Evolutionary conservation across 2,113 vertebrate species (phyloP), one percentile per base, ranked within the genome.

Genomic region (Calonectris borealis): DNA sequence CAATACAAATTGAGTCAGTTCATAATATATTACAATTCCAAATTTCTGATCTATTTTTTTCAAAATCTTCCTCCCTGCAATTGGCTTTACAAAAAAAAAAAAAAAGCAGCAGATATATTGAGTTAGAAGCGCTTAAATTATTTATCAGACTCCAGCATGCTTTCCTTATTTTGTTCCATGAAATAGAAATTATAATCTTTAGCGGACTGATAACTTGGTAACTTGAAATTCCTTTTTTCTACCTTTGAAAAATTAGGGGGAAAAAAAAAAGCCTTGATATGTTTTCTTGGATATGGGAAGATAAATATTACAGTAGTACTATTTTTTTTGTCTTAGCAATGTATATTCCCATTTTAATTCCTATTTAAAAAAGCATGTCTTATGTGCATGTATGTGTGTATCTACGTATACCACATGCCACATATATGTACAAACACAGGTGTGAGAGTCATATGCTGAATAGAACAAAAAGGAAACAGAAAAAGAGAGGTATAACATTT

Each of bases 1-100:
- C 25, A 96, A 98, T 18, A 91, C 17, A 97, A 87, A 86, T 20
- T 49, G 16, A 79, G 31, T 84, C 58, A 77, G 22, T 88, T 92
- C 46, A 82, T 22, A 92, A 62, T 22, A 36, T 11, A 48, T 54
- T 64, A 44, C 22, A 86, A 11, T 73, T 86, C 75, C 7, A 1
- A 2, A 54, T 48, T 77, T 65, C 48, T 13, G 19, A 44, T 31
- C 48, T 21, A 29, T 77, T 70, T 75, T 75, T 65, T 44, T 60
- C 20, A 9, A 88, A 83, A 11, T 36, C 31, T 65, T 77, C 36
- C 34, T 70, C 19, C n/a, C 55, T 75, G 29, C 3, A 68, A 51
- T 3, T 64, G 11, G 9, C 29, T 31, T 34, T 10, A 26, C 62
- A 52, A 13, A 8, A 31, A 77, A 24, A 25, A 19, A 10, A 22